phyloP scores from a whole-genome alignment of 2,888 invertebrate species.

The Cryptocheilus praepositus region DNA sequence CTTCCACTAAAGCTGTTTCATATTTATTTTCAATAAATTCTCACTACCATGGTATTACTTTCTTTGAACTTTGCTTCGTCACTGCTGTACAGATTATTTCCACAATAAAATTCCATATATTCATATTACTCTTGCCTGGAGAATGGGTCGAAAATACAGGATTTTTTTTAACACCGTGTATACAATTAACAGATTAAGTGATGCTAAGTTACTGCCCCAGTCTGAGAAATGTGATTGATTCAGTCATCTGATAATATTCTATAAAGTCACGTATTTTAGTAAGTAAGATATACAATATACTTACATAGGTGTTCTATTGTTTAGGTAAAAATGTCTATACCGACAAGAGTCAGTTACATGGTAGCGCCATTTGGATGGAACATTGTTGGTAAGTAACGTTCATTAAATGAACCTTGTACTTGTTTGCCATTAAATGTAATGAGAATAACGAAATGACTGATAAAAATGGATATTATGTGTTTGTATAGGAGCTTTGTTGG shows the following conservation, averaged over 20 bases:
- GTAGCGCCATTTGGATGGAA: not conserved
- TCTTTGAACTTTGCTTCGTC: no score
- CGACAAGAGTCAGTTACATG: not conserved
- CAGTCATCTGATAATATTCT: slow-evolving; percentile 44
- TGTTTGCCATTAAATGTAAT: not conserved
- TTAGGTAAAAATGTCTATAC: not conserved
- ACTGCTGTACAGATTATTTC: no score
- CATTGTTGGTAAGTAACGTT: not conserved
- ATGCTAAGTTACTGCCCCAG: slow-evolving; percentile 69
- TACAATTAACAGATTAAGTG: slow-evolving; percentile 36
- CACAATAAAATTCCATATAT: no score
- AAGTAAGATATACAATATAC: slow-evolving; percentile 8
- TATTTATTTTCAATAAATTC: no score
- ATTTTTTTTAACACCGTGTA: not conserved
- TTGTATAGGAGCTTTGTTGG: not conserved
- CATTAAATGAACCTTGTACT: no score
- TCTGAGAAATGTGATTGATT: slow-evolving; percentile 68
- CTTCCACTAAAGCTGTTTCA: no score
- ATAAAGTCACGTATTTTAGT: not conserved
- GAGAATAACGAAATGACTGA: no score
- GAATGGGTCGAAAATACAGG: no score
- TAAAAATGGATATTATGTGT: not conserved
- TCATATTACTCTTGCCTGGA: no score
- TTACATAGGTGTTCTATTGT: not conserved
- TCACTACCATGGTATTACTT: no score